These are phyloP conservation scores for Cyrtorhinus lividipennis DNA, from an alignment of 1,140 invertebrate genomes.

Conservation along the genomic window DNA sequence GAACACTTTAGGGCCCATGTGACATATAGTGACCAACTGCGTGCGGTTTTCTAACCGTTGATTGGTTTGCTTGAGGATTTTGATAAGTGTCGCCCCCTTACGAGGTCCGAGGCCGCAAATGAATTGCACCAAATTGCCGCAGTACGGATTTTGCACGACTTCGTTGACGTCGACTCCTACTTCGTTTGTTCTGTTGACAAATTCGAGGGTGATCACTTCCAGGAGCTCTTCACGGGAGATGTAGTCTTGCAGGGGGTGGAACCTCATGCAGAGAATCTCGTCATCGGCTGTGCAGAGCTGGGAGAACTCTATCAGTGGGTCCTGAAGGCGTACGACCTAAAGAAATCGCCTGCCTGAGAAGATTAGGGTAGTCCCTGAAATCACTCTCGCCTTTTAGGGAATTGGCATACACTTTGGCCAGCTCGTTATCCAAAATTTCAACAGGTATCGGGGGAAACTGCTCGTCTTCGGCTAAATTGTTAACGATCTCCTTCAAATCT, in stretches of 20 bases:
- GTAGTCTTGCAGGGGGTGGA: conserved; percentile 78
- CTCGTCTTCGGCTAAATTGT: conserved; percentile 62
- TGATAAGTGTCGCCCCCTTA: conserved; percentile 81
- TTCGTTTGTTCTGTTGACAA: conserved; percentile 86
- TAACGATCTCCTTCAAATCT: conserved; percentile 66
- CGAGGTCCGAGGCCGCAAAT: conserved; percentile 92
- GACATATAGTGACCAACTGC: conserved; percentile 84
- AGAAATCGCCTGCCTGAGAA: conserved; percentile 82
- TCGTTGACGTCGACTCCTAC: conserved; percentile 98
- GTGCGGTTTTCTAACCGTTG: conserved; percentile 86
- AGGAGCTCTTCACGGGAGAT: conserved; percentile 71
- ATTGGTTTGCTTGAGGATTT: conserved; percentile 85
- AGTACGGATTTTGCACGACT: conserved; percentile 74
- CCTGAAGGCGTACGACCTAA: conserved; percentile 81
- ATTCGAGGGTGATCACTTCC: conserved; percentile 75
- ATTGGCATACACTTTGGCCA: conserved; percentile 78
- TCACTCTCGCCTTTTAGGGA: conserved; percentile 76
- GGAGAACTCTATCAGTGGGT: conserved; percentile 90
- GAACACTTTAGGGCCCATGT: conserved; percentile 97
- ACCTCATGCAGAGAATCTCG: conserved; percentile 87
- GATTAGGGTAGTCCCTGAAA: conserved; percentile 78
- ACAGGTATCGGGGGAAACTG: conserved; percentile 77
- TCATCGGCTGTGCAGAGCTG: conserved; percentile 90
- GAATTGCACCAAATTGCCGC: conserved; percentile 87
- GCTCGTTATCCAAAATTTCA: conserved; percentile 84